Evolutionary conservation across 2,888 invertebrate species (phyloP), one percentile per base, ranked within the genome.

Genomic region (Agriopis leucophaearia): DNA sequence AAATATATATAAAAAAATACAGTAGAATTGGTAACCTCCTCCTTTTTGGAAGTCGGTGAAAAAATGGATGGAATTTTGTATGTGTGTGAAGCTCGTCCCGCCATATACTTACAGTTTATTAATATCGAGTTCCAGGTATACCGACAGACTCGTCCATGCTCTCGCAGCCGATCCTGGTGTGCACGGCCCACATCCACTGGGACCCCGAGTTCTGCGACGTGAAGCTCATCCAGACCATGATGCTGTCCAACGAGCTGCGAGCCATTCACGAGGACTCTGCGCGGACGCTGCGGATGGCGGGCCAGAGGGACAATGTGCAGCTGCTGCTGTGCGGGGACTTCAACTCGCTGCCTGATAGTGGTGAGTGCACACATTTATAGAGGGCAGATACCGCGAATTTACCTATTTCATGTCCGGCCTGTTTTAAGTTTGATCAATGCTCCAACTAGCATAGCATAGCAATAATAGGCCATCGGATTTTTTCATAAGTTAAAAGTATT

Each of bases 181-280:
- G 99, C 90, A 99, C 99, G 40, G 99, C 99, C 44, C 99, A 99
- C 93, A 98, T 99, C 81, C 99, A 99, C 91, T 99, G 99, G 99
- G 99, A 99, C 95, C 99, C 99, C 0, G 99, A 99, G 94, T 99
- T 97, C 93, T 99, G 99, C 89, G 99, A 99, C 93, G 99, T 99
- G 56, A 99, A 99, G 92, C 95, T 99, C 55, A 99, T 99, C 75
- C 99, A 99, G 93, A 99, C 99, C 44, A 99, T 99, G 97, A 99
- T 99, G 99, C 94, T 99, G 77, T 97, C 98, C 93, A 97, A 98
- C 88, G 99, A 99, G 90, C 94, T 99, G 78, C 96, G 97, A 84
- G 95, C 96, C 71, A 98, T 99, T 73, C 94, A 98, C 73, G 98
- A 98, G 83, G 97, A 98, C 88, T 97, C 97, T 44, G 96, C 97